Base-by-base conservation (phyloP, 1,140 invertebrate genomes). In the Cotesia chilonis region DNA sequence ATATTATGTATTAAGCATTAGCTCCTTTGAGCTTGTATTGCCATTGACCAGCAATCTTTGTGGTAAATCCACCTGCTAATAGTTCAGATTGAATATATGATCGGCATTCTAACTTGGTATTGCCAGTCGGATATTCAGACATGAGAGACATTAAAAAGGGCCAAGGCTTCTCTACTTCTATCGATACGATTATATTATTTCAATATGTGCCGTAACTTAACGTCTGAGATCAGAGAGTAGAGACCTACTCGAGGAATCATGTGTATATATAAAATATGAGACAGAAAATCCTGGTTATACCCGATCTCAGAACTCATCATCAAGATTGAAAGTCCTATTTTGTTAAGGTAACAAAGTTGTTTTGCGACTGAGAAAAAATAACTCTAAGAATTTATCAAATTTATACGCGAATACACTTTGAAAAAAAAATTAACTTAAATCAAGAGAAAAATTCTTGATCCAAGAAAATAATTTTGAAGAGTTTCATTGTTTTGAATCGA, bases 61-160 rank as follows among this genome's bases (percentile, higher is more conserved):
- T 73, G 74, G 69, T 73, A 76, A 73, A 71, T 76, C 72, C 72
- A 73, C 59, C 63, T 61, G 73, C 74, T 73, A 73, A 76, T 76
- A 71, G 72, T 69, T 76, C 72, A 59, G 72, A 76, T 76, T 76
- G 64, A 38, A 59, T 52, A 52, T 14, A n/a, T 66, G 37, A 20
- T 51, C n/a, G 12, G 7, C 38, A 47, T 6, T 20, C 17, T 4
- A 4, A 12, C 17, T 2, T 47, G 2, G 12, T 28, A 20, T 20
- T 20, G 41, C 10, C 57, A 59, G 14, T 59, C 17, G 2, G 57
- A 17, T 4, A 59, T 17, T 20, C 55, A 59, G 55, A 14, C 14
- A 55, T 59, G 17, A 59, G 14, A 17, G 57, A 9, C 17, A 59
- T 59, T 59, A 20, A 28, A 47, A 47, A 47, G 41, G 41, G 41